phyloP scores from a whole-genome alignment of 2,113 vertebrate genomes.

The Sterrhoptilus dennistouni region DNA sequence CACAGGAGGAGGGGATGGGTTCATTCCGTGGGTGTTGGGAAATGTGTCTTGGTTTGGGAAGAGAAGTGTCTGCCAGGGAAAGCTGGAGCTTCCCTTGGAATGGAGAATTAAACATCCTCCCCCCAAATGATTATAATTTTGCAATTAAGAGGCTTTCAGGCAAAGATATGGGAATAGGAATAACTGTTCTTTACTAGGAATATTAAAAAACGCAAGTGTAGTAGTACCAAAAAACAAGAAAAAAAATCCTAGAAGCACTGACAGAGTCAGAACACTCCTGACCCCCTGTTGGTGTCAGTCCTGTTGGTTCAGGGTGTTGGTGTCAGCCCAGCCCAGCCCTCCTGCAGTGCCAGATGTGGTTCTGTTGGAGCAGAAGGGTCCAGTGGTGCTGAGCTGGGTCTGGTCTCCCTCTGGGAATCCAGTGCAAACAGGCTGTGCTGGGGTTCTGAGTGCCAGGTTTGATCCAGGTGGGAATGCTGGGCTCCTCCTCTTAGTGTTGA shows the following conservation, averaged over 20 bases:
- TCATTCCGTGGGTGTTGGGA: neutral
- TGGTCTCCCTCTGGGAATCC: too few relatives aligned
- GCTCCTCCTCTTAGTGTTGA: too few relatives aligned
- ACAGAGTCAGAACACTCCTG: too few relatives aligned
- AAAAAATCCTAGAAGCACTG: too few relatives aligned
- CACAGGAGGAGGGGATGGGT: neutral
- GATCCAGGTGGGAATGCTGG: too few relatives aligned
- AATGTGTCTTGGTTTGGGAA: neutral
- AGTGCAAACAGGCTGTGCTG: too few relatives aligned
- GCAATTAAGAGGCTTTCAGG: neutral
- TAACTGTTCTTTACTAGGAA: neutral
- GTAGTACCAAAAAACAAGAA: too few relatives aligned
- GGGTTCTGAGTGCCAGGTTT: too few relatives aligned
- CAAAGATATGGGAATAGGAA: neutral
- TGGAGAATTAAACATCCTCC: neutral
- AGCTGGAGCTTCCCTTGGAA: neutral
- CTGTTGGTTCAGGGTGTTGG: neutral
- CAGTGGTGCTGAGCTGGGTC: too few relatives aligned
- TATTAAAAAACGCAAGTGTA: neutral
- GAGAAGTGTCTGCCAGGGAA: neutral
- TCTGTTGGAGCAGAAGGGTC: too few relatives aligned
- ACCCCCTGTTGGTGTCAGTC: too few relatives aligned
- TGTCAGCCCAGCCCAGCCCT: neutral
- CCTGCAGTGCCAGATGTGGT: too few relatives aligned
- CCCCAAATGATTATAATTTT: neutral